Conservation (phyloP, 2,888 invertebrate species). For the Rambutsinella grinnellia region DNA sequence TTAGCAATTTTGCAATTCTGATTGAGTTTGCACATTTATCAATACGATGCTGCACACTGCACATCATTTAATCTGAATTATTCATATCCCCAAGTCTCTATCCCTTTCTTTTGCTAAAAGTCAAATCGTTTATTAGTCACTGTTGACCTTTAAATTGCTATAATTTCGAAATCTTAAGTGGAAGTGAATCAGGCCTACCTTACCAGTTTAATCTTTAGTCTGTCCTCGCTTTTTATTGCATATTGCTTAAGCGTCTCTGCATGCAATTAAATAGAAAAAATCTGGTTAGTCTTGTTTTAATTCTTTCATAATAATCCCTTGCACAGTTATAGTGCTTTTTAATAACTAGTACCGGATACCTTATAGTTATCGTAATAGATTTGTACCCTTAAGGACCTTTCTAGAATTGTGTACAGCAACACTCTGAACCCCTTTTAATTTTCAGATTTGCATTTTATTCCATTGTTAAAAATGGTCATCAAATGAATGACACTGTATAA, state of each 20-base stretch:
- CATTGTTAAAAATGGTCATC: background rate
- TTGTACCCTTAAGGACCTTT: too few species aligned
- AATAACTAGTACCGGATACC: too few species aligned
- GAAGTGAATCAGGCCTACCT: background rate
- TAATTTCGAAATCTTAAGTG: too few species aligned
- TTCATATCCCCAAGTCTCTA: background rate
- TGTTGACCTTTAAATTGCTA: too few species aligned
- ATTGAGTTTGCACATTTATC: background rate
- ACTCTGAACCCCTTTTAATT: too few species aligned
- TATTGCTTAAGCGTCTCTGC: background rate
- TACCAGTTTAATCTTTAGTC: background rate
- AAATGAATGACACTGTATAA: background rate
- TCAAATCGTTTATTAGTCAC: too few species aligned
- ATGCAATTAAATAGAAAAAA: slow-evolving; percentile 10
- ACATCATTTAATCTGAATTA: too few species aligned
- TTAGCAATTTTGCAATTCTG: background rate
- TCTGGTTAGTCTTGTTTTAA: slow-evolving; percentile 48
- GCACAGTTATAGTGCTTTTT: too few species aligned
- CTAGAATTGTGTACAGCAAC: too few species aligned
- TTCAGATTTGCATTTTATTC: background rate
- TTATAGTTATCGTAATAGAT: too few species aligned
- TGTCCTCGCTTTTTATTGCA: too few species aligned
- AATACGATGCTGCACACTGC: background rate
- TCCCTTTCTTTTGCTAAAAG: too few species aligned
- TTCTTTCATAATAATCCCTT: slow-evolving; percentile 7